Base-by-base conservation (phyloP, 2,113 vertebrate genomes). In the Istiophorus platypterus region DNA sequence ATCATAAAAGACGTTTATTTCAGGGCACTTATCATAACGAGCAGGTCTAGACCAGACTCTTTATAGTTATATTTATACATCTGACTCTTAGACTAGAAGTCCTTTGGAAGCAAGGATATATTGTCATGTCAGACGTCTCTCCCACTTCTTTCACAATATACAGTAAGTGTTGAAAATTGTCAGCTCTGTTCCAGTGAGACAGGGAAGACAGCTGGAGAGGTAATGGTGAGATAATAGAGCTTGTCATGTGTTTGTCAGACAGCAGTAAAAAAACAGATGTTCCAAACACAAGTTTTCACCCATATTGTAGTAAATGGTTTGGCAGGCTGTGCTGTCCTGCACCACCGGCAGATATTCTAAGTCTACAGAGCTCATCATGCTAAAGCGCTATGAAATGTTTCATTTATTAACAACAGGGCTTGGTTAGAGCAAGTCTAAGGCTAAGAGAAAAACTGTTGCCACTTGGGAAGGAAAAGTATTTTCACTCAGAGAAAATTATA, bases 141-240 rank as follows among this genome's bases (percentile, higher is more conserved):
- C 66, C 52, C 24, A 9, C 57, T 62, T 37, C 54, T 85, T 86
- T 81, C 49, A 68, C 72, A 78, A 76, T 59, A 26, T 56, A 34
- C 31, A 34, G 31, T 34, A 73, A 85, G 72, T 79, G 82, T 81
- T 83, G 47, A 80, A 85, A 84, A 72, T 59, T 84, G 81, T 87
- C 81, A 76, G 83, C 65, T 82, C 75, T 15, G 3, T 69, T 78
- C 8, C 68, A 80, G 74, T 58, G 82, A 85, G 78, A 86, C 68
- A 31, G 9, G 37, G n/a, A 39, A 78, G 90, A 88, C 90, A 92
- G 92, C 80, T 91, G 85, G 56, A 72, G 81, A 89, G 81, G 86
- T 90, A 91, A 90, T 89, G 80, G 77, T 81, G 89, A 92, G 78
- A 91, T 92, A 93, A 93, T 91, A 84, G 88, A 82, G 87, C 72